Percentiles rank a stretch among this genome's conserved stretches.
Evolutionary conservation across 2,113 vertebrate species (phyloP).

Genomic region (Amazona vittata): DNA sequence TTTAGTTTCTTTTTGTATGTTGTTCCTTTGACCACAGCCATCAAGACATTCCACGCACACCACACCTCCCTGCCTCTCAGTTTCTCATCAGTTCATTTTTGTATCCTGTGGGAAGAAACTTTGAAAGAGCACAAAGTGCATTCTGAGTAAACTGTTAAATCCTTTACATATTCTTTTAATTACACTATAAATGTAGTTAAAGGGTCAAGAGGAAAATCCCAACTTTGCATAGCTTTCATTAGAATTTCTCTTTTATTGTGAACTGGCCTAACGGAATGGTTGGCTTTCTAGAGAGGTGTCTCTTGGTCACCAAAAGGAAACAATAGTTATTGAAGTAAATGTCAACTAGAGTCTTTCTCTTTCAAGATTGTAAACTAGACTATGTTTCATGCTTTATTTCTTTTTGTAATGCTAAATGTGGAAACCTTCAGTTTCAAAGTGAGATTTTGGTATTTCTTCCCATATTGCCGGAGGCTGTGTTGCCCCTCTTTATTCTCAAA

Average conservation of each 20-base stretch:
- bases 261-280: background rate
- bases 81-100: background rate
- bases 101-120: background rate
- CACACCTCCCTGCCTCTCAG: background rate
- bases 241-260: background rate
- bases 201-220: background rate
- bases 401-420: background rate
- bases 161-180: background rate
- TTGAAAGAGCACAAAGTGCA: background rate
- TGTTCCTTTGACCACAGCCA: background rate
- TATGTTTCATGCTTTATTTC: background rate
- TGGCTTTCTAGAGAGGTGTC: background rate
- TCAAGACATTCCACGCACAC: background rate
- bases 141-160: background rate
- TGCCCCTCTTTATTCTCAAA: background rate
- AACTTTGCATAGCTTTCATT: background rate
- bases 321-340: background rate
- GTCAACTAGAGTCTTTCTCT: background rate
- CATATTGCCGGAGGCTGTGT: background rate
- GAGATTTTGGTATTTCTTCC: background rate
- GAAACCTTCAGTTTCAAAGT: background rate
- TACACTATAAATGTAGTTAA: background rate
- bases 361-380: background rate
- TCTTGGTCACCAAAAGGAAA: background rate
- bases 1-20: background rate